These are phyloP conservation scores for Piliocolobus tephrosceles DNA, from an alignment of 2,113 vertebrate species.

Conservation along the genomic window DNA sequence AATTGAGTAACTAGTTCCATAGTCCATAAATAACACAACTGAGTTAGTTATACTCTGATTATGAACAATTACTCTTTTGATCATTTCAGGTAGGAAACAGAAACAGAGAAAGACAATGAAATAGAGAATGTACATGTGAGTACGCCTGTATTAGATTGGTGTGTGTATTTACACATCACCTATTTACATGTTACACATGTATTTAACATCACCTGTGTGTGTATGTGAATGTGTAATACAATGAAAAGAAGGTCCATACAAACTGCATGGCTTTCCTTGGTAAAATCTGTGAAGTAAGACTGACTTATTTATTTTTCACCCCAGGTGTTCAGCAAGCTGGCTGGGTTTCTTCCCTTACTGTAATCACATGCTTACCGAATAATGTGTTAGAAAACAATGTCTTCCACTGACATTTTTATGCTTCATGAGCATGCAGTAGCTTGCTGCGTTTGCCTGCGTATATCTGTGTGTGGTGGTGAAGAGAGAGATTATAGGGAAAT, in stretches of 20 bases:
- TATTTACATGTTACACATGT: not conserved
- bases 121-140: not conserved
- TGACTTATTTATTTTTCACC: not conserved
- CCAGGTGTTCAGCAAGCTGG: not conserved
- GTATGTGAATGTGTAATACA: not conserved
- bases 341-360: not conserved
- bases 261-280: not conserved
- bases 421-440: not conserved
- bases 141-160: not conserved
- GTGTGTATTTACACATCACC: not conserved
- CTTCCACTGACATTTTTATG: not conserved
- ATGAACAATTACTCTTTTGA: not conserved
- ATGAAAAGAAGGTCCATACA: not conserved
- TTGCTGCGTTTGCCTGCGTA: not conserved
- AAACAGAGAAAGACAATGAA: not conserved
- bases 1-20: constrained; percentile 55
- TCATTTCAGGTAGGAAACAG: constrained; percentile 28
- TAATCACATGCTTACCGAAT: not conserved
- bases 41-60: not conserved
- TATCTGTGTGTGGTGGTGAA: not conserved
- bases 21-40: constrained; percentile 10
- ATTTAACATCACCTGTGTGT: not conserved
- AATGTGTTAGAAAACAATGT: not conserved
- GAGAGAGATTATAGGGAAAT: not conserved
- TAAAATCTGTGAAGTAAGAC: not conserved